Conservation (phyloP, 2,113 vertebrate genomes). For the Cisticola juncidis region DNA sequence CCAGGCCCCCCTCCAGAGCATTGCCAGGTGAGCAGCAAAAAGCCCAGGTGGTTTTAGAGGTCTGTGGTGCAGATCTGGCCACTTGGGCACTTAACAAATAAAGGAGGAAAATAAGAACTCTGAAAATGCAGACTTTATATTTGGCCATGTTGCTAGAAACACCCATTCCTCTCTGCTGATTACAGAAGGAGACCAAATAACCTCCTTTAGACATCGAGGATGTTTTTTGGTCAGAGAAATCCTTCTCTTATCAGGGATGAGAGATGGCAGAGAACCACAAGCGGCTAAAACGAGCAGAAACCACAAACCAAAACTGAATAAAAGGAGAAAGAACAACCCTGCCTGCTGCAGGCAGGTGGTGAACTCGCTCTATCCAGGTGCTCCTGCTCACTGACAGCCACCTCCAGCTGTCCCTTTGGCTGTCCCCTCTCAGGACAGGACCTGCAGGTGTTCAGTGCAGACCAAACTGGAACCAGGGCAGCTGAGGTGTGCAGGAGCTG, state of each 20-base stretch:
- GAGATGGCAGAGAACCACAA: not conserved
- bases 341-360: slow-evolving; percentile 7
- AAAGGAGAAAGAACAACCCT: not conserved
- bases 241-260: not conserved
- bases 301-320: not conserved
- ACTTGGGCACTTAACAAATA: not conserved
- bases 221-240: not conserved
- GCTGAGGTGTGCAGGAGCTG: not conserved
- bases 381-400: not conserved
- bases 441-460: not conserved
- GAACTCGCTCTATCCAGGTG: not conserved
- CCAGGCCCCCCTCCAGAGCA: not conserved
- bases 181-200: not conserved
- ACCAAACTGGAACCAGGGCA: not conserved
- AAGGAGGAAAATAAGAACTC: not conserved
- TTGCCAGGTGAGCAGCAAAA: not conserved
- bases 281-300: not conserved
- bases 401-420: not conserved
- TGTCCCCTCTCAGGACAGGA: not conserved
- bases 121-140: not conserved
- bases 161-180: not conserved
- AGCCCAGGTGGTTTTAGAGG: not conserved
- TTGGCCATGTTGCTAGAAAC: not conserved
- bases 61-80: not conserved
- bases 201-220: rapidly evolving